Evolutionary conservation across 35 echinoderm and acorn worm species (phyloP).

Genomic region (Stichopus chloronotus): DNA sequence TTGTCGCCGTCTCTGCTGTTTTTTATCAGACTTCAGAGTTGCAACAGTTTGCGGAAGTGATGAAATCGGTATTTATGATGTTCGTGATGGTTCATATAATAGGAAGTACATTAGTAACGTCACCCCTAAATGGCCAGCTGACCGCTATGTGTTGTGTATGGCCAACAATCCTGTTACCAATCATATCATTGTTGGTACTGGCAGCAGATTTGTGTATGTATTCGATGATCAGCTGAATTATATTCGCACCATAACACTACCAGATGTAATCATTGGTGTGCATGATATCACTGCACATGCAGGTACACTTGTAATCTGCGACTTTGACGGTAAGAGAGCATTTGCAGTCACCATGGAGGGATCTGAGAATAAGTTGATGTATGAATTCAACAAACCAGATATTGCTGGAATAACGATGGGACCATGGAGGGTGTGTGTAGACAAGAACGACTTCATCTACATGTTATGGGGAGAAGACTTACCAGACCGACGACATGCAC

Average conservation of each 20-base stretch:
- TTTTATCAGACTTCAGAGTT: too few species aligned
- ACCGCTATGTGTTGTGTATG: not conserved
- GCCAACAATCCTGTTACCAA: not conserved
- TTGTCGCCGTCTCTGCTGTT: too few species aligned
- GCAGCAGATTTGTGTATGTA: not conserved
- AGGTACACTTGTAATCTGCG: not conserved
- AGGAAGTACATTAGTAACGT: conserved; percentile 1
- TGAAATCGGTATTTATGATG: too few species aligned
- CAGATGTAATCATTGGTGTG: not conserved
- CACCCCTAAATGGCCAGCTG: not conserved
- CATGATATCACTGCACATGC: not conserved
- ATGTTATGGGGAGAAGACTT: not conserved
- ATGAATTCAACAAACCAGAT: too few species aligned
- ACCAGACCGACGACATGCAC: not conserved
- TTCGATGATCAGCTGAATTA: not conserved
- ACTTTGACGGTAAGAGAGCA: not conserved
- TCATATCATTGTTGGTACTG: not conserved
- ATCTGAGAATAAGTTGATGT: too few species aligned
- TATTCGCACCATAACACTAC: not conserved
- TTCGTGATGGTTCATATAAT: not conserved
- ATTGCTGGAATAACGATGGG: not conserved
- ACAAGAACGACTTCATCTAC: not conserved
- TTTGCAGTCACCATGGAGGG: not conserved
- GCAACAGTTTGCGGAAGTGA: too few species aligned
- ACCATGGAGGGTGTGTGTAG: not conserved